Evolutionary conservation across 2,797 vertebrate genomes (phyloP).

Genomic region (Prunella strophiata): DNA sequence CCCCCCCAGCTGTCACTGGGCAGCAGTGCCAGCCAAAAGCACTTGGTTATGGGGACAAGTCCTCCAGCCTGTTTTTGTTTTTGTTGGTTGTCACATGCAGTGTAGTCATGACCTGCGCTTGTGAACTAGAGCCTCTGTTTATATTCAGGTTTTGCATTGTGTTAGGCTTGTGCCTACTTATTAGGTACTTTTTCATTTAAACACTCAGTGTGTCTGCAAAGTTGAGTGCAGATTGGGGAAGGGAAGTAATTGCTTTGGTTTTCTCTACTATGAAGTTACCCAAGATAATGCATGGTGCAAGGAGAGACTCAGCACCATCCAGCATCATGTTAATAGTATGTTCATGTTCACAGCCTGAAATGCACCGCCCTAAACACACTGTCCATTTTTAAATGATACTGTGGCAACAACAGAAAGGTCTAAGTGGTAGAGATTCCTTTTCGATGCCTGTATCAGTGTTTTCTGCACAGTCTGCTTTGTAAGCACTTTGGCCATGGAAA

Average conservation of each 20-base stretch:
- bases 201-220: neutral
- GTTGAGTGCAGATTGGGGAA: neutral
- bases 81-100: rapidly evolving
- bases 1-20: neutral
- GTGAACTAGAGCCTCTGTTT: neutral
- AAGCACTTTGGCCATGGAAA: neutral
- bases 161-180: neutral
- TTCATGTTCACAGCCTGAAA: neutral
- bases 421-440: neutral
- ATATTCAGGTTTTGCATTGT: neutral
- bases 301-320: rapidly evolving
- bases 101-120: neutral
- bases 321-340: neutral
- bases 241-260: neutral
- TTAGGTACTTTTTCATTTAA: neutral
- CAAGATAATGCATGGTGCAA: neutral
- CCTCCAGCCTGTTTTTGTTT: neutral
- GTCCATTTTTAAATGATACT: neutral
- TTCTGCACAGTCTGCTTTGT: neutral
- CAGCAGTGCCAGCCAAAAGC: neutral
- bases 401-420: neutral
- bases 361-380: neutral
- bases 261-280: neutral
- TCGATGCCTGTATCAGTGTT: neutral
- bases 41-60: rapidly evolving